Conservation (phyloP, 2,113 vertebrate genomes). For the Globicephala melas region DNA sequence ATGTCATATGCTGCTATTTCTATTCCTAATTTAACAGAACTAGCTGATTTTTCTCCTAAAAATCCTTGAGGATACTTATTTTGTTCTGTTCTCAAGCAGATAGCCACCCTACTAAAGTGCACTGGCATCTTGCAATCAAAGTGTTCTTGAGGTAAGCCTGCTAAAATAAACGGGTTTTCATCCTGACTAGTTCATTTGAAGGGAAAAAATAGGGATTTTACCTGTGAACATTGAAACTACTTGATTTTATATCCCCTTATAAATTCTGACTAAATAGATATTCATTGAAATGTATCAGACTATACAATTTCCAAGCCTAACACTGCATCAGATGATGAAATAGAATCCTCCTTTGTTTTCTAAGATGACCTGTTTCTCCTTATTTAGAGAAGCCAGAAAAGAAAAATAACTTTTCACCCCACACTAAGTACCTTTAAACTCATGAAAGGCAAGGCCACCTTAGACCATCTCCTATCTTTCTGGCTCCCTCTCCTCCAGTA, state of each 20-base stretch:
- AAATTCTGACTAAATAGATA: constrained; percentile 19
- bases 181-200: not conserved
- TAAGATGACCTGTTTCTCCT: constrained; percentile 45
- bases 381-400: constrained; percentile 61
- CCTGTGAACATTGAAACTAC: not conserved
- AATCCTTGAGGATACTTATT: not conserved
- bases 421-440: constrained; percentile 58
- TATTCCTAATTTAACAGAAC: not conserved
- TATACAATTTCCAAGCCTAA: not conserved
- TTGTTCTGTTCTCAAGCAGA: not conserved
- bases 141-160: not conserved
- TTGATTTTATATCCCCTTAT: not conserved
- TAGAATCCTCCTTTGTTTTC: constrained; percentile 45
- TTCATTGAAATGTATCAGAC: not conserved
- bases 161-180: not conserved
- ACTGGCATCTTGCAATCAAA: not conserved
- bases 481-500: constrained; percentile 51
- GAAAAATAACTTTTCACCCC: constrained; percentile 59
- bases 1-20: not conserved
- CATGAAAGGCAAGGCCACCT: constrained; percentile 48
- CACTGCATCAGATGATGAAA: not conserved
- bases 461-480: constrained; percentile 51
- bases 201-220: not conserved
- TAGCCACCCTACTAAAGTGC: not conserved
- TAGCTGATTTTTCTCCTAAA: not conserved